phyloP scores from a whole-genome alignment of 2,113 vertebrate species.

The Ceyx melanurus region DNA sequence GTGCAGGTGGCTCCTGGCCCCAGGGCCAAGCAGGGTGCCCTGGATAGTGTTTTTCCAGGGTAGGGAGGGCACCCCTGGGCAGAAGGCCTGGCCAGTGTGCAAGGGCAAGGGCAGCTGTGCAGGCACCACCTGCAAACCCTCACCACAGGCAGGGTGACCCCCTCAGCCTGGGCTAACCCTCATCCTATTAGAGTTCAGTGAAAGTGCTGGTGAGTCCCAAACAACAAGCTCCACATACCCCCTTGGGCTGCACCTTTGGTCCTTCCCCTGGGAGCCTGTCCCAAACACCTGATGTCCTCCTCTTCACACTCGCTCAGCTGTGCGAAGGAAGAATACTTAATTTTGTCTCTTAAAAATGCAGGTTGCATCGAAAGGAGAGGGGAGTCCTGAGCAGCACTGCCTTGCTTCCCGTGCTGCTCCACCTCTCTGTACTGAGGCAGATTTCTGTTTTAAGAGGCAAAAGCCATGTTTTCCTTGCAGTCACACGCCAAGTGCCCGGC shows the following conservation, averaged over 20 bases:
- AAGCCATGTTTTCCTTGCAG: background rate
- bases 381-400: accelerated
- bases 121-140: background rate
- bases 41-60: background rate
- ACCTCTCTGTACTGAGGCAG: background rate
- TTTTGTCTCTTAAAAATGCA: background rate
- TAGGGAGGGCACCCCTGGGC: background rate
- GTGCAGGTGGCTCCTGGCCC: background rate
- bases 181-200: background rate
- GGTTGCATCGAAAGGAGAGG: background rate
- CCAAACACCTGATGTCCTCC: background rate
- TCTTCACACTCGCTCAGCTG: accelerated
- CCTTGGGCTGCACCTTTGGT: accelerated
- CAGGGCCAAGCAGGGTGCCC: background rate
- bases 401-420: accelerated
- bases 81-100: background rate
- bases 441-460: background rate
- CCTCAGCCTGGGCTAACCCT: no score
- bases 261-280: background rate
- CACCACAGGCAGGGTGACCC: background rate
- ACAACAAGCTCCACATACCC: accelerated
- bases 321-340: accelerated
- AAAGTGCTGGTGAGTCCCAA: background rate
- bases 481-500: accelerated
- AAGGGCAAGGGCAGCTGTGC: background rate